Base-by-base conservation (phyloP, 2,888 invertebrate species). In the Spicauda simplicius region DNA sequence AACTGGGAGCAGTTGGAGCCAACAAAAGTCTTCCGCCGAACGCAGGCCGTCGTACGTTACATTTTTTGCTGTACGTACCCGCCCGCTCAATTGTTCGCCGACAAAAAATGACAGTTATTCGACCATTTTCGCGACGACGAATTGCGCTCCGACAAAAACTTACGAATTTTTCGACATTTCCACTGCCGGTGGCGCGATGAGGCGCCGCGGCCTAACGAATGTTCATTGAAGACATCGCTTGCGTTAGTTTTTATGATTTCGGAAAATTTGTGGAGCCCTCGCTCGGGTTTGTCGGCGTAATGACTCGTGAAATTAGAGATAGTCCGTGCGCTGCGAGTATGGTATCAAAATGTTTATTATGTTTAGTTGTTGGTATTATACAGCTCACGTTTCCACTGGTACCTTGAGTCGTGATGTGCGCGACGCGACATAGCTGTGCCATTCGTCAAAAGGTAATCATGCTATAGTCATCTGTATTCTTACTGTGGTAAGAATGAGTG, bases 41-140 rank as follows among this genome's bases (percentile, higher is more conserved):
- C 86, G 83, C 83, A 81, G 81, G 77, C 73, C 73, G 69, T 76
- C 79, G 77, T 86, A 83, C 75, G 83, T 87, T 80, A 81, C 76
- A 70, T 79, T 86, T 87, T 83, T 84, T 81, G 74, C 74, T 65
- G 70, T 72, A 68, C 72, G 77, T 77, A 79, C 76, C 71, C 72
- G 72, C 64, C 61, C 71, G 74, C 68, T 73, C 84, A 81, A 86
- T 85, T 84, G 84, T 80, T 76, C 71, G 64, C 67, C 70, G 69
- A 71, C 75, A 87, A 86, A 84, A 87, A 85, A 81, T 84, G 82
- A 81, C 85, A 81, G 76, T 77, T 81, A 83, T 81, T 81, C 80
- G 82, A 73, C 71, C 76, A 76, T 80, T 85, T 81, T 80, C 78
- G 73, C 80, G 75, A 73, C 76, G 73, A 76, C 79, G 80, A 79